Evolutionary conservation across 2,888 invertebrate species (phyloP).

Genomic region (Imbricaverruca yamaguchii): DNA sequence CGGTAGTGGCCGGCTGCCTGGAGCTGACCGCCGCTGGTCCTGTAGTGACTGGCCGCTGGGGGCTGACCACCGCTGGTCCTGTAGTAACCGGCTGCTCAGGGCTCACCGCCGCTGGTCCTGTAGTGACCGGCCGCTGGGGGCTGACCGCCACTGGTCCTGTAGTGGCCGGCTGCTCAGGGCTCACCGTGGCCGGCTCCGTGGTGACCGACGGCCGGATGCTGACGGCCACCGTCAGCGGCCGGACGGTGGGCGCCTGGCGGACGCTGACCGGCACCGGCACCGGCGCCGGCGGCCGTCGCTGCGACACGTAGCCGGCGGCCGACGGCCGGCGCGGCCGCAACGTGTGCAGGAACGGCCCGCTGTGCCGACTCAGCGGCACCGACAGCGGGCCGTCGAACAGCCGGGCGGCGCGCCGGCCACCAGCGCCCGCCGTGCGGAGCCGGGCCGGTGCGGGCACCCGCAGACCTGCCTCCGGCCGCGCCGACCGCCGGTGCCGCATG

Average conservation of each 20-base stretch:
- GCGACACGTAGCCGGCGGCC: background rate
- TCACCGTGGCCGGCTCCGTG: background rate
- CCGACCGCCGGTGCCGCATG: background rate
- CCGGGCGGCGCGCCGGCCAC: background rate
- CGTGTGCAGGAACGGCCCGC: constrained; percentile 13
- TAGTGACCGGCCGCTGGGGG: background rate
- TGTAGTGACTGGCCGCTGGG: background rate
- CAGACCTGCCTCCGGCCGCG: background rate
- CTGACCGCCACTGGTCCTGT: background rate
- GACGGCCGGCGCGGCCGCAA: background rate
- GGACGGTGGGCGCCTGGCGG: background rate
- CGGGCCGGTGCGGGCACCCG: background rate
- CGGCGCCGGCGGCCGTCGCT: background rate
- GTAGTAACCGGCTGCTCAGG: background rate
- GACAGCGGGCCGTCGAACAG: constrained; percentile 6
- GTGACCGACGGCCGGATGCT: background rate
- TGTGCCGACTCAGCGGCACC: background rate
- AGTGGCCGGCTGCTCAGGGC: background rate
- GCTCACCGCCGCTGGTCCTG: background rate
- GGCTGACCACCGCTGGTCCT: background rate
- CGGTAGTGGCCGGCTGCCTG: background rate
- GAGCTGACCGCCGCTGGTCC: background rate
- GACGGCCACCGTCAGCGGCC: background rate
- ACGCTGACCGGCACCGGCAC: background rate
- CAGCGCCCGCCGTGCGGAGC: background rate